phyloP scores from a whole-genome alignment of 1,140 invertebrate genomes.

The Nixonia krombeini region DNA sequence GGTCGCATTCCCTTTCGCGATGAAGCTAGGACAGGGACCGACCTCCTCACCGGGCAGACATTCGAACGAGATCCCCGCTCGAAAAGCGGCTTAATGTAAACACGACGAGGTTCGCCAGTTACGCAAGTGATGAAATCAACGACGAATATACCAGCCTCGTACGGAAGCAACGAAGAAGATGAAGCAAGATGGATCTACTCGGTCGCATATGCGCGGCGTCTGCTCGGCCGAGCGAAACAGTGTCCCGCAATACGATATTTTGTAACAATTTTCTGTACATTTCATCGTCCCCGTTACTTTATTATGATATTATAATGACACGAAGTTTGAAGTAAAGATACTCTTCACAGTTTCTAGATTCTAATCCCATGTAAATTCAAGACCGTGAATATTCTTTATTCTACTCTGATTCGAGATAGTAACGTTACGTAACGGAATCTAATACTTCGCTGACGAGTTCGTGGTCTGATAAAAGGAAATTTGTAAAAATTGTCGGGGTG shows the following conservation, averaged over 20 bases:
- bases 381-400: not conserved
- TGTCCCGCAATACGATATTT: conserved; percentile 61
- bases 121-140: not conserved
- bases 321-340: conserved; percentile 53
- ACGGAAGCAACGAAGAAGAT: not conserved
- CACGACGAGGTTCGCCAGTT: not conserved
- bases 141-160: conserved; percentile 21
- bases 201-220: conserved; percentile 38
- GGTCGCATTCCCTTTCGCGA: conserved; percentile 77
- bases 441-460: no score
- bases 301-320: conserved; percentile 60
- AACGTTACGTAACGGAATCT: no score
- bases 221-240: conserved; percentile 61
- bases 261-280: conserved; percentile 70
- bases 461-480: no score
- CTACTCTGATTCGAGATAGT: no score
- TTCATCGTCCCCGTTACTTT: conserved; percentile 64
- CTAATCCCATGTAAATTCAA: not conserved
- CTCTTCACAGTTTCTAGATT: conserved; percentile 42
- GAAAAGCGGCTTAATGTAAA: not conserved
- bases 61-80: conserved; percentile 10
- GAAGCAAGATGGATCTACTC: not conserved
- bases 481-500: no score
- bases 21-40: conserved; percentile 72
- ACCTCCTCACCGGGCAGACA: conserved; percentile 58